Evolutionary conservation across 2,113 vertebrate species (phyloP).

Genomic region (Chaetops frenatus): DNA sequence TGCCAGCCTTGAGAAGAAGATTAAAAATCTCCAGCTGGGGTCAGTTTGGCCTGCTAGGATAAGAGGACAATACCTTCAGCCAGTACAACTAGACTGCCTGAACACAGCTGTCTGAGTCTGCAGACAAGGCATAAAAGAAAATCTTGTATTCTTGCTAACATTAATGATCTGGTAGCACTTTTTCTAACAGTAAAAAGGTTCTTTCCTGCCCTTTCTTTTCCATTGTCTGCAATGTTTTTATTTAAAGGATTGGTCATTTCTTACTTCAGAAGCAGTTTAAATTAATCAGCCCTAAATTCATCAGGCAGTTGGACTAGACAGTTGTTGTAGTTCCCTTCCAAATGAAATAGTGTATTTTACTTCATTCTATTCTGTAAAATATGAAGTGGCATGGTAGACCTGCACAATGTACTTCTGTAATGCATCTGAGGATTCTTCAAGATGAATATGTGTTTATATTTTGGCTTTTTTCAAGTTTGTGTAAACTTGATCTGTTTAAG

Average conservation of each 20-base stretch:
- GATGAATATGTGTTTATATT: neutral
- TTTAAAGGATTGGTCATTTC: neutral
- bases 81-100: neutral
- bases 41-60: rapidly evolving
- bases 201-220: neutral
- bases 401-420: neutral
- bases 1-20: neutral
- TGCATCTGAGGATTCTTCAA: neutral
- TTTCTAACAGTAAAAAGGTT: neutral
- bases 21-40: neutral
- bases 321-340: neutral
- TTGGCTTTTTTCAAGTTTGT: neutral
- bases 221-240: neutral
- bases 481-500: neutral
- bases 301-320: neutral
- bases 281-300: neutral
- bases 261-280: neutral
- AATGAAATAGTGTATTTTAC: neutral
- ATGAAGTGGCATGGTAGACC: neutral
- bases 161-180: neutral
- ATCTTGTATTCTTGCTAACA: neutral
- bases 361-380: neutral
- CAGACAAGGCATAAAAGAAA: neutral
- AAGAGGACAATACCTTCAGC: neutral
- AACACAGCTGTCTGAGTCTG: neutral